Percentiles rank a stretch among this genome's conserved stretches.
phyloP scores from a whole-genome alignment of 2,113 vertebrate genomes.

The Arizona elegans region DNA sequence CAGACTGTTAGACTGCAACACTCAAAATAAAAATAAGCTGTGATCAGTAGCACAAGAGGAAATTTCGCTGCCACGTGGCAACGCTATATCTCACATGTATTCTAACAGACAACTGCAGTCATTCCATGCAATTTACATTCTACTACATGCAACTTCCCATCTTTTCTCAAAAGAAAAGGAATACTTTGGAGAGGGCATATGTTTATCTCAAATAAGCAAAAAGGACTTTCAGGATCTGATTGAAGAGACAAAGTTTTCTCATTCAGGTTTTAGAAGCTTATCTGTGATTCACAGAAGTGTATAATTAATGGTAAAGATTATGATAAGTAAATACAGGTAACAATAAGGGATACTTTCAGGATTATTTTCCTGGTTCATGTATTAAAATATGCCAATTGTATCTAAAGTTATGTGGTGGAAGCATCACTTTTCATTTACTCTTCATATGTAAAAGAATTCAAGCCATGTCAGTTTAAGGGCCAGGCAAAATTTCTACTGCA shows the following conservation, averaged over 20 bases:
- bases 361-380: background rate
- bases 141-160: background rate
- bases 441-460: too few relatives aligned
- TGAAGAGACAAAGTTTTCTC: background rate
- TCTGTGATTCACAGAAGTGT: background rate
- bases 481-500: background rate
- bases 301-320: background rate
- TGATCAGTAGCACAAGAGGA: background rate
- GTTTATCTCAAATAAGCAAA: background rate
- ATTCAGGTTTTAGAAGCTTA: background rate
- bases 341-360: background rate
- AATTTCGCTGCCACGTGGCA: background rate
- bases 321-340: background rate
- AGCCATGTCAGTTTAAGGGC: background rate
- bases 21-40: background rate
- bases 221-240: background rate
- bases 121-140: background rate
- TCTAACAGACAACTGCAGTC: background rate
- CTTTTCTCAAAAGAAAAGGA: background rate
- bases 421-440: too few relatives aligned
- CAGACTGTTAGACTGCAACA: background rate
- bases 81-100: background rate
- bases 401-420: background rate
- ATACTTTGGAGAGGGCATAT: background rate
- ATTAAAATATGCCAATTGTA: background rate